Evolutionary conservation across 2,888 invertebrate genomes (phyloP).

Genomic region (Cancer borealis): DNA sequence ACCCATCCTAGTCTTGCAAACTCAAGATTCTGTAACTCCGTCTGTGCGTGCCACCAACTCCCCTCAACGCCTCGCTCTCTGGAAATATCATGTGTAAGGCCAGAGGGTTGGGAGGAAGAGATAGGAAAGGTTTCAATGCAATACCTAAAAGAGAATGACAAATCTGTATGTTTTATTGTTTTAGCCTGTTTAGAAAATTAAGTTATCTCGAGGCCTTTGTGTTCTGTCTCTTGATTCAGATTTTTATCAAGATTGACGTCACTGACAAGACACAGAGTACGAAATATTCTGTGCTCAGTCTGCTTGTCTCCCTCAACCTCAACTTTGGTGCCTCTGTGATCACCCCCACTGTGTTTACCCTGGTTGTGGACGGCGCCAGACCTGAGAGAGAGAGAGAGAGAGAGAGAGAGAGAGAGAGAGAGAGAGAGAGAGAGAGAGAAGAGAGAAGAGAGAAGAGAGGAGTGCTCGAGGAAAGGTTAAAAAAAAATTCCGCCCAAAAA

Average conservation of each 20-base stretch:
- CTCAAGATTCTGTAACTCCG: slow-evolving; percentile 20
- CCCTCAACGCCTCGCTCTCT: not conserved
- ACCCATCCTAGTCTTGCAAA: slow-evolving; percentile 11
- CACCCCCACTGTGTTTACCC: too few relatives aligned
- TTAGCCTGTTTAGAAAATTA: not conserved
- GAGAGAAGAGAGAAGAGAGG: not conserved
- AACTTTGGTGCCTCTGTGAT: too few relatives aligned
- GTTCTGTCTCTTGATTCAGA: not conserved
- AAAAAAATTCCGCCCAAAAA: not conserved
- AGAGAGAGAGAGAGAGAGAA: slow-evolving; percentile 42
- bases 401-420: slow-evolving; percentile 41
- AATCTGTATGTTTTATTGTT: not conserved
- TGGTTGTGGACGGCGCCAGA: too few relatives aligned
- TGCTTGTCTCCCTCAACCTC: too few relatives aligned
- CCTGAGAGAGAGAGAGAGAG: slow-evolving; percentile 31
- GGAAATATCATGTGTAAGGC: not conserved
- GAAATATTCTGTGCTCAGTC: not conserved
- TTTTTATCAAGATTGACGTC: not conserved
- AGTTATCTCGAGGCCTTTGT: not conserved
- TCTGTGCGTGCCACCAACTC: not conserved
- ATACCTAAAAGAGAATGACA: not conserved
- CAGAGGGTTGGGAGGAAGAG: too few relatives aligned
- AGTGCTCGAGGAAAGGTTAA: not conserved
- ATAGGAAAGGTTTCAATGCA: not conserved
- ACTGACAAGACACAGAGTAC: not conserved